Evolutionary conservation across 1,140 invertebrate genomes (phyloP), one percentile per base, ranked within the genome.

Genomic region (Zaprionus ghesquierei): DNA sequence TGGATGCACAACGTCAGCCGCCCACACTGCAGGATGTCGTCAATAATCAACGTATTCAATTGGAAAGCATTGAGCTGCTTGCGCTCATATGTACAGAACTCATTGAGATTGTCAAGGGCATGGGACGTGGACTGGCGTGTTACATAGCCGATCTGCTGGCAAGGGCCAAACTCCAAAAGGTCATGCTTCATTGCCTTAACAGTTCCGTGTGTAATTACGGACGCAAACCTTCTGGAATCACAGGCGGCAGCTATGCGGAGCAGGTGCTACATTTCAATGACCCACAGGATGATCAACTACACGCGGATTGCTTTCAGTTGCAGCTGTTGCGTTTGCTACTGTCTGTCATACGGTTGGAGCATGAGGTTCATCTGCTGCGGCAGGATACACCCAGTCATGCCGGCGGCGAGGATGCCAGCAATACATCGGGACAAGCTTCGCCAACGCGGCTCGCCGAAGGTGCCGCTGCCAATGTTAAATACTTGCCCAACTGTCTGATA

Each of bases 121-220:
- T 95, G 90, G 96, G 95, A 0, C 95, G 95, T 79, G 96, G 95
- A 0, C 95, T 98, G 85, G 95, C 96, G 22, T 95, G 94, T 65
- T 98, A 97, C 91, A 95, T 98, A 31, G 95, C 95, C 55, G 96
- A 98, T 92, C 92, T 98, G 64, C 92, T 98, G 70, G 93, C 94
- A 1, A 95, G 96, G 66, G 97, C 96, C 86, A 98, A 98, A 92
- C 94, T 98, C 23, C 97, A 98, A 92, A 97, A 98, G 91, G 95
- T 97, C n/a, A 93, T 97, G 25, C 93, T 98, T 33, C 96, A 97
- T 90, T 97, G 96, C 91, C 92, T 98, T 23, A 93, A 97, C 12
- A 95, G 96, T 6, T 96, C 95, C 23, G 96, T 98, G 3, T 93
- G 93, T 58, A 92, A 92, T 75, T 93, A 92, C 65, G 92, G 61